Evolutionary conservation across 2,888 invertebrate genomes (phyloP), one percentile per base, ranked within the genome.

Genomic region (Abrostola tripartita): DNA sequence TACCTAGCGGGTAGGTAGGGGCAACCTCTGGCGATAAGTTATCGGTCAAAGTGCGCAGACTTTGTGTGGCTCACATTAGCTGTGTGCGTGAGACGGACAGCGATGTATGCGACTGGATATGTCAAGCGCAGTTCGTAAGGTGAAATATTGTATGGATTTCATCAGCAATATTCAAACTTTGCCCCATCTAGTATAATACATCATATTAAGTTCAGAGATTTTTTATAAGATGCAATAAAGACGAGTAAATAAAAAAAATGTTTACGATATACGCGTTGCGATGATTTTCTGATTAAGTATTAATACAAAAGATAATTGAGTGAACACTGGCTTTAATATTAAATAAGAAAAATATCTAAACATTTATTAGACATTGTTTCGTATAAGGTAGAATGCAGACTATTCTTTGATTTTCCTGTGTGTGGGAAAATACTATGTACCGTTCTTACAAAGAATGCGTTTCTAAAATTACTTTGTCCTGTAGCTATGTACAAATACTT

Each of bases 41-140:
- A 79, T 81, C 81, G 74, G 71, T 64, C 77, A 77, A 74, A 78
- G 74, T 78, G 74, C 72, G 65, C 67, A 76, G 71, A 79, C 78
- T 73, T 69, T 72, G 68, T 74, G 74, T 74, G 75, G 55, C 64
- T 63, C 40, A 40, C 79, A 81, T 77, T 69, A 76, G 54, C 61
- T 69, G 58, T 62, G 67, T 74, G 79, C 77, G 71, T 83, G 83
- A 52, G 68, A 69, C 10, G 36, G 35, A 38, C 59, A 24, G 10
- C 55, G 74, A 74, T 53, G 12, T 55, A 9, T 49, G 5, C 2
- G 5, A 7, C 74, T 74, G 60, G 74, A 74, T 61, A 55, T 47
- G 71, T 10, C 41, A 11, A 41, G 41, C 41, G 24, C 24, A 24
- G 24, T 24, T 24, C 24, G 1, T 24, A 24, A 24, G 24, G 1